Percentiles rank a stretch among this genome's conserved stretches.
Conservation (phyloP, 1,140 invertebrate species). For the Eumaeus atala region DNA sequence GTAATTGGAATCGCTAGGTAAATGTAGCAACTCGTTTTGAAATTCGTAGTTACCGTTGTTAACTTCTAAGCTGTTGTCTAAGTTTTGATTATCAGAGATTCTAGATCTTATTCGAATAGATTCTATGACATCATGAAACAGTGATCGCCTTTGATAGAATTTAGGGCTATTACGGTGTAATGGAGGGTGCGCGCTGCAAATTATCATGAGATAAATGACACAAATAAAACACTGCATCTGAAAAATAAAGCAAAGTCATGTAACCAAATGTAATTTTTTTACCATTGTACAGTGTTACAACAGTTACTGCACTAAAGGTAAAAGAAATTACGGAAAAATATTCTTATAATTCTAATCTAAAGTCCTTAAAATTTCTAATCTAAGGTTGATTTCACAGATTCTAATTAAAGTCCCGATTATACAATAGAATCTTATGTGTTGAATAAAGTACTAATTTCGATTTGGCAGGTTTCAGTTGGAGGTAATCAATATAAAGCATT, state of each 20-base stretch:
- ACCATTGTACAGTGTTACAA: too few species aligned
- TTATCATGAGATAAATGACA: slow-evolving; percentile 54
- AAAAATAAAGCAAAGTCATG: slow-evolving; percentile 20
- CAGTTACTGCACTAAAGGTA: too few species aligned
- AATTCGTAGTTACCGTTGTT: slow-evolving; percentile 42
- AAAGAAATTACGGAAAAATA: too few species aligned
- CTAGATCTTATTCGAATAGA: slow-evolving; percentile 49
- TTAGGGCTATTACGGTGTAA: slow-evolving; percentile 28
- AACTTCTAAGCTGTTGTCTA: slow-evolving; percentile 50
- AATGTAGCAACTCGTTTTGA: slow-evolving; percentile 41
- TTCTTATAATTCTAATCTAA: too few species aligned
- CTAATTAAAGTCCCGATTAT: too few species aligned
- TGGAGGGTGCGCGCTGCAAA: slow-evolving; percentile 41
- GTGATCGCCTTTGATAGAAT: slow-evolving; percentile 38
- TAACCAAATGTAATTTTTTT: slow-evolving; percentile 1
- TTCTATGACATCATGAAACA: slow-evolving; percentile 60
- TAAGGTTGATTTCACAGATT: too few species aligned
- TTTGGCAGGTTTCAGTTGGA: too few species aligned
- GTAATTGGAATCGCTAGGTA: slow-evolving; percentile 49
- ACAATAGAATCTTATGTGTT: too few species aligned
- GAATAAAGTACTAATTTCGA: too few species aligned
- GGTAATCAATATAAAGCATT: too few species aligned
- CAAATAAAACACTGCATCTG: slow-evolving; percentile 68
- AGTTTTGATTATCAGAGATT: slow-evolving; percentile 44
- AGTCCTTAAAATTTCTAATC: too few species aligned